Evolutionary conservation across 2,888 invertebrate genomes (phyloP), one percentile per base, ranked within the genome.

Genomic region (Trypoxylon attenuatum): DNA sequence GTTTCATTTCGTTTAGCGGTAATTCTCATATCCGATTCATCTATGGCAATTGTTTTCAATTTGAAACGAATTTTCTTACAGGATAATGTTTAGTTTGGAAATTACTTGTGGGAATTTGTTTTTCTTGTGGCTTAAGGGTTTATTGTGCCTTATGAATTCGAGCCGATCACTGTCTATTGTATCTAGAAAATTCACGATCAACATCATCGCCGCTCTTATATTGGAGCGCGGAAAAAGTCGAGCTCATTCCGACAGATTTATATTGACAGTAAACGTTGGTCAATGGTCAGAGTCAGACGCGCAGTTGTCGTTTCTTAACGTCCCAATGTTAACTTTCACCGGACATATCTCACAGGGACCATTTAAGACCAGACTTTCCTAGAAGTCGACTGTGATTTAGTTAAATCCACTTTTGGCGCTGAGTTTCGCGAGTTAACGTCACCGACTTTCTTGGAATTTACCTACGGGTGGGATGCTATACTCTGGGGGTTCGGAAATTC

Each of bases 381-480:
- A 66, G 69, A 58, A 71, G 68, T 69, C 71, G 72, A 59, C 65
- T 71, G 68, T 76, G 77, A 79, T 78, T 78, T 78, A 79, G 79
- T 79, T 74, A 76, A 71, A 70, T 60, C 70, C 70, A 68, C 76
- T 71, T 79, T 77, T 71, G 76, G 63, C 58, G 71, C 68, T 67
- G 72, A 70, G 67, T 79, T 77, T 68, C 67, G 66, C 59, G 74
- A 77, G 73, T 73, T 77, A 74, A 79, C 68, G 69, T 78, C 69
- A 63, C 68, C 67, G 72, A 79, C 72, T 77, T 74, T 78, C 69
- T 63, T 29, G 41, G 50, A 74, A 72, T 77, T 73, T 72, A 67
- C 64, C 70, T 66, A 70, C 56, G 61, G 59, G 63, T 50, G 64
- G 69, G 66, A 57, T 60, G 58, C 10, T 25, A 33, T 21, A 38